Evolutionary conservation across 2,888 invertebrate genomes (phyloP), one percentile per base, ranked within the genome.

Genomic region (Pandemis corylana): DNA sequence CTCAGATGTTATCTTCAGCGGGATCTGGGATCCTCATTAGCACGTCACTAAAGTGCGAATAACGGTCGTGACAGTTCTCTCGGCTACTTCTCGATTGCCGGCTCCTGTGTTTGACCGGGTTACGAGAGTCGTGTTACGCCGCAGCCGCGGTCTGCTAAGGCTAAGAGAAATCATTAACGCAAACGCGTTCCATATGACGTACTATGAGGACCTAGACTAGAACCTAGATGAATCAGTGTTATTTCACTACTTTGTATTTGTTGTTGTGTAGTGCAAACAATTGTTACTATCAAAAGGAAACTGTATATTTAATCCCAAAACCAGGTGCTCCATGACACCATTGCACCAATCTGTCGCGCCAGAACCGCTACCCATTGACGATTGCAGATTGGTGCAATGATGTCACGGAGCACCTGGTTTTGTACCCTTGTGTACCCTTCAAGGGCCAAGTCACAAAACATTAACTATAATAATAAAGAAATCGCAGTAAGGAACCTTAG

Each of bases 21-120:
- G 46, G 56, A 49, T 72, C 36, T 44, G 46, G 46, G 56, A 49
- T 72, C 36, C 46, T 59, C 64, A 64, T 73, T 64, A 73, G 56
- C 64, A 61, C 68, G 46, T 59, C 69, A 51, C 69, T 64, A 62
- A 46, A 65, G 65, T 44, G 71, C 72, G 68, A 68, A 44, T 90
- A 90, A 89, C 90, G 90, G 90, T 90, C 84, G 89, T 85, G 83
- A 88, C 88, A 85, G 84, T 86, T 89, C 77, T 77, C 56, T 20
- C 41, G 72, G 46, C 20, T 15, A 28, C 28, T 13, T 28, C 46
- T 46, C 49, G 65, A 65, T 46, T 51, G 64, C 61, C 61, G 63
- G 65, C 71, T 63, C 63, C 62, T 44, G 44, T 46, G 68, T 12
- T 59, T 71, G 66, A 66, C 66, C 66, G 66, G 49, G 67, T 67